Conservation (phyloP, 23 tunicate species). For the Aplidium turbinatum region DNA sequence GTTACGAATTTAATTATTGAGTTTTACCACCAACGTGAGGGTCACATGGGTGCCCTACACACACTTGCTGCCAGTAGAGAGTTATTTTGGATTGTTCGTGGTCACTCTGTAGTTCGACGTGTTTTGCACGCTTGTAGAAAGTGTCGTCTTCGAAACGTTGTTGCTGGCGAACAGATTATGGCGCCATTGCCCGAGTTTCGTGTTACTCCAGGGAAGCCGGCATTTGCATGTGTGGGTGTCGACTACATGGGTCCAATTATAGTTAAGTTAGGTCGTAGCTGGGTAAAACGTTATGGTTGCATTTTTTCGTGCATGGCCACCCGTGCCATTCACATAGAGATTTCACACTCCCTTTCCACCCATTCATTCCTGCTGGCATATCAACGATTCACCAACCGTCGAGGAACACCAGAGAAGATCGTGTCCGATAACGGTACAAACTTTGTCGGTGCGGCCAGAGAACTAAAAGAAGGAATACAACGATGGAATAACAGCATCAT, state of each 20-base stretch:
- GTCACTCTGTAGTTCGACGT: no score
- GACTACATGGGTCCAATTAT: slow-evolving; percentile 20
- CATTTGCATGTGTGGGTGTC: slow-evolving; percentile 2
- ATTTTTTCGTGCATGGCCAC: slow-evolving; percentile 41
- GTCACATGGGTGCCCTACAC: no score
- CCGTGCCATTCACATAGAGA: slow-evolving; percentile 40
- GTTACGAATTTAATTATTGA: no score
- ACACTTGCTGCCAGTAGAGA: no score
- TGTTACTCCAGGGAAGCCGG: not conserved
- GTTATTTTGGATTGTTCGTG: no score
- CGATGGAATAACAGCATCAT: not conserved
- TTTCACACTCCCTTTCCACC: slow-evolving; percentile 31
- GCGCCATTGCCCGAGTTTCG: slow-evolving; percentile 17
- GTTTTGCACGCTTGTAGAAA: no score
- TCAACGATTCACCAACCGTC: slow-evolving; percentile 15
- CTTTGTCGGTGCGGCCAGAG: slow-evolving; percentile 21
- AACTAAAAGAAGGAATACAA: slow-evolving; percentile 7
- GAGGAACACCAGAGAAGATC: slow-evolving; percentile 16
- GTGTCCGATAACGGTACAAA: slow-evolving; percentile 21
- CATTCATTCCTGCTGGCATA: slow-evolving; percentile 29
- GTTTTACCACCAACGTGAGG: no score
- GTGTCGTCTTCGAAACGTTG: slow-evolving; percentile 3
- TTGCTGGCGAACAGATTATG: slow-evolving; percentile 23
- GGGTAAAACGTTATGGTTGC: slow-evolving; percentile 18
- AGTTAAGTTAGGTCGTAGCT: not conserved